Base-by-base conservation (phyloP, 2,888 invertebrate genomes). In the Drosophila meridiana region DNA sequence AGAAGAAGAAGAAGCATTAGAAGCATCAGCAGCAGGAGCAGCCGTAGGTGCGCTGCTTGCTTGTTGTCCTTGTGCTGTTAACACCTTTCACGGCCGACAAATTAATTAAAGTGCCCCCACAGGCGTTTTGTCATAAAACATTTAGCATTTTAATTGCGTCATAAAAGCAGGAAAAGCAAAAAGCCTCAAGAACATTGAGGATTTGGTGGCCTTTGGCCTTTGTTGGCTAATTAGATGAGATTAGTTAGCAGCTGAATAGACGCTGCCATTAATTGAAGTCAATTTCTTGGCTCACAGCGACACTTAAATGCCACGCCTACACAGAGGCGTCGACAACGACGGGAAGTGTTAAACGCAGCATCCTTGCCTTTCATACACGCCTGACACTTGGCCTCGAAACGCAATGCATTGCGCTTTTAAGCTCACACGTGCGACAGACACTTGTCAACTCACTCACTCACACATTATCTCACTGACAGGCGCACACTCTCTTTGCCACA, bases 321-420 rank as follows among this genome's bases (percentile, higher is more conserved):
- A 26, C 1, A 9, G 50, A 62, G 62, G 30, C 80, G 84, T 43
- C 45, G 45, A 20, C 42, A 32, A 52, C 34, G 34, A 52, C 52
- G 55, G 55, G 81, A 82, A 87, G 77, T 86, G 50, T 52, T 53
- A 45, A 69, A 64, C 75, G 72, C 80, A 82, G 71, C 79, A 74
- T 78, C 66, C 71, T 80, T 68, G 58, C 64, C 61, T 52, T 70
- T 70, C 71, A 61, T 72, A 63, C 62, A 63, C 73, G 77, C 82
- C 82, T 70, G 76, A 70, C 63, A 89, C 78, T 89, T 87, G 89
- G 86, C 89, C 87, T 87, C 87, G 87, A 87, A 87, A 89, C 78
- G 78, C 74, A 81, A 73, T 85, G 89, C 87, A 81, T 75, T 85
- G 89, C 87, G 87, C 84, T 87, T 82, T 87, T 85, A 87, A 85